phyloP scores from a whole-genome alignment of 2,113 vertebrate species.

The Cyphomyrus plagiostoma region DNA sequence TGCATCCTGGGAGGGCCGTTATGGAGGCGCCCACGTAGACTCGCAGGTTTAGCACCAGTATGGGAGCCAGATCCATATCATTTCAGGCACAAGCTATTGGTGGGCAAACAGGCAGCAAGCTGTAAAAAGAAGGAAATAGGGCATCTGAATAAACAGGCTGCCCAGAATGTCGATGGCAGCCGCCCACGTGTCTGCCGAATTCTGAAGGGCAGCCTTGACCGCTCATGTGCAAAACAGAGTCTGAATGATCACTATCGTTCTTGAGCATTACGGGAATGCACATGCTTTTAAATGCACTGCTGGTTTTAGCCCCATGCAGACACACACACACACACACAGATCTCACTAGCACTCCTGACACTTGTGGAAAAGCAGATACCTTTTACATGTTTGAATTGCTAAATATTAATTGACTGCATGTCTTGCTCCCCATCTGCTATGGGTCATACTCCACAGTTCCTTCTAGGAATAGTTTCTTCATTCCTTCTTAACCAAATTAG shows the following conservation, averaged over 20 bases:
- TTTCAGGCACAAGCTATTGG: neutral
- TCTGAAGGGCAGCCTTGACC: neutral
- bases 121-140: neutral
- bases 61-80: neutral
- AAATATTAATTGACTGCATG: neutral
- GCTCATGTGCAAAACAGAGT: neutral
- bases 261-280: neutral
- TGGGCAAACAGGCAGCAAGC: neutral
- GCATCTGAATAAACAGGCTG: neutral
- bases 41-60: neutral
- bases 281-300: neutral
- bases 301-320: neutral
- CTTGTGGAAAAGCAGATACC: neutral
- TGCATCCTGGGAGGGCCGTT: neutral
- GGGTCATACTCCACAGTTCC: neutral
- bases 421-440: neutral
- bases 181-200: neutral
- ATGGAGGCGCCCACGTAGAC: neutral
- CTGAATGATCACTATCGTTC: neutral
- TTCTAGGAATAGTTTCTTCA: neutral
- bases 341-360: neutral
- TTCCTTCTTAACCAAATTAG: neutral
- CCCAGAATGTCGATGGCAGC: neutral
- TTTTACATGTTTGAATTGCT: neutral
- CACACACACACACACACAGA: neutral